These are phyloP conservation scores for Drosophila subpulchrella DNA, from an alignment of 1,140 invertebrate genomes.

Conservation along the genomic window DNA sequence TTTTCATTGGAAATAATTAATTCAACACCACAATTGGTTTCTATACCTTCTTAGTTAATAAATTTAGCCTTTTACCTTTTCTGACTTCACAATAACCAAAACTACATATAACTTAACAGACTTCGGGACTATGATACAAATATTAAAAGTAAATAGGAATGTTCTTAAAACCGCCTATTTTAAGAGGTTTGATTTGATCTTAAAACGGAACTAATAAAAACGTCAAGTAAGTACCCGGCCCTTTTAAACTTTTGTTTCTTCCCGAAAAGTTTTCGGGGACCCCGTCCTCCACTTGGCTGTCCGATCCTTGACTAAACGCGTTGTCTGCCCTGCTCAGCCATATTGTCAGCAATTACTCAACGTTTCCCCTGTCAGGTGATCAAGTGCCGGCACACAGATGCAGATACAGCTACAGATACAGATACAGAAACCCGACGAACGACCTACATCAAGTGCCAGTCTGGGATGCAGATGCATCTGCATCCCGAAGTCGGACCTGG, in stretches of 20 bases:
- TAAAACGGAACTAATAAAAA: conserved; percentile 18
- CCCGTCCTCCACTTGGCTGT: not conserved
- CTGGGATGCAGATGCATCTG: conserved; percentile 28
- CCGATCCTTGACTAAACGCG: conserved; percentile 33
- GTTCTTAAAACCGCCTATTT: too few species aligned
- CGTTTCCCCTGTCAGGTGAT: conserved; percentile 55
- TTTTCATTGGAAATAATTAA: too few species aligned
- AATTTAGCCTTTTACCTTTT: too few species aligned
- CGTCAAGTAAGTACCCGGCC: not conserved
- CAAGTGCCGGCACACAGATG: conserved; percentile 47
- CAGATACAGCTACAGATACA: not conserved
- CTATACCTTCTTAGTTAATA: too few species aligned
- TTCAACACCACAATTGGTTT: too few species aligned
- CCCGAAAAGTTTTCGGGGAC: not conserved
- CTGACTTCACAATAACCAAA: too few species aligned
- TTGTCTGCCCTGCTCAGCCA: conserved; percentile 67
- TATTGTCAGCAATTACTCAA: conserved; percentile 73
- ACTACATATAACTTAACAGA: too few species aligned
- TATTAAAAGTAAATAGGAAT: too few species aligned
- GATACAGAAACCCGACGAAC: conserved; percentile 7
- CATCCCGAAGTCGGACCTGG: conserved; percentile 5
- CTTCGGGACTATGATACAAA: too few species aligned
- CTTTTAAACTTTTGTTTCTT: not conserved
- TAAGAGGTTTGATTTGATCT: not conserved
- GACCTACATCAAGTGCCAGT: conserved; percentile 46